These are phyloP conservation scores for Mystacornis crossleyi DNA, from an alignment of 2,113 vertebrate genomes.

Conservation along the genomic window DNA sequence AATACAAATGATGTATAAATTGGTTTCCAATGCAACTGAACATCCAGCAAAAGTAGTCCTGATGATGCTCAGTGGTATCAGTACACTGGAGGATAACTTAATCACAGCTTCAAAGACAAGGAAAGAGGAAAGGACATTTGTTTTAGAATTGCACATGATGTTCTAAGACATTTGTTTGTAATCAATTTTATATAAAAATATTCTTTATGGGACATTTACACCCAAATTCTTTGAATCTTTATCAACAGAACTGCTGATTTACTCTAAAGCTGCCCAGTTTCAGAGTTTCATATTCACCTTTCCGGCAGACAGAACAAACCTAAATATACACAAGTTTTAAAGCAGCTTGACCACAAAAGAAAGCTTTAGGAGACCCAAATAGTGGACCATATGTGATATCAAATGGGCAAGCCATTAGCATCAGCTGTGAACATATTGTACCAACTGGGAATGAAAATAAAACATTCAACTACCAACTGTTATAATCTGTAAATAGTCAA, in stretches of 20 bases:
- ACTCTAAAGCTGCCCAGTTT: constrained; percentile 29
- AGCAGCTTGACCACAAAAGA: constrained; percentile 72
- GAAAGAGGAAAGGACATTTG: not conserved
- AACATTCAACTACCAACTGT: constrained; percentile 81
- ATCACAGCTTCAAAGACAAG: constrained; percentile 14
- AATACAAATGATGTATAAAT: not conserved
- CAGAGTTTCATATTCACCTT: constrained; percentile 14
- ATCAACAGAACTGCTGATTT: constrained; percentile 37
- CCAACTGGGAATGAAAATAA: constrained; percentile 82
- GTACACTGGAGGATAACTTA: not conserved
- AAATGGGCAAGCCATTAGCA: constrained; percentile 80
- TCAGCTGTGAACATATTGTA: constrained; percentile 82
- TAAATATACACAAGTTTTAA: constrained; percentile 46
- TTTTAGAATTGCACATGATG: not conserved
- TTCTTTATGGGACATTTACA: constrained; percentile 49
- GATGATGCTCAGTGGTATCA: not conserved
- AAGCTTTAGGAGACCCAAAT: constrained; percentile 69
- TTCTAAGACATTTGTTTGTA: constrained; percentile 7
- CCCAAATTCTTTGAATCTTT: constrained; percentile 42
- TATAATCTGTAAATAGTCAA: constrained; percentile 77
- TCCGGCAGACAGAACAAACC: constrained; percentile 57
- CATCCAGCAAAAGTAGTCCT: not conserved
- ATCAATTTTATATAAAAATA: constrained; percentile 30
- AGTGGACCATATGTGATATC: constrained; percentile 81
- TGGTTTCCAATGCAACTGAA: not conserved